These are phyloP conservation scores for Papilio elwesi DNA, from an alignment of 2,888 invertebrate species.

Conservation along the genomic window DNA sequence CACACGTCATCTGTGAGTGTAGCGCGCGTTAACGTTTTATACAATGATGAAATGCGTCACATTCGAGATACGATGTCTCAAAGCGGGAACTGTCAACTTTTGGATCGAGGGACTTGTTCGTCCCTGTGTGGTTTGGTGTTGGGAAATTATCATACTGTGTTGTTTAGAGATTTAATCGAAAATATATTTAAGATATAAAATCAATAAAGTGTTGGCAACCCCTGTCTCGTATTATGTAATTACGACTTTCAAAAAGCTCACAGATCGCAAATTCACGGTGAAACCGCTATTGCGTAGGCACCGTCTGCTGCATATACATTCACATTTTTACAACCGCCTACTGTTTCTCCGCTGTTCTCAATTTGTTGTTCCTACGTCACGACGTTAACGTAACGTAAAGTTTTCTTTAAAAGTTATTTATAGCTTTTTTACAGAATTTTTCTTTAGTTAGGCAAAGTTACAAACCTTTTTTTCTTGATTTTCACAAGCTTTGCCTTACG, in stretches of 20 bases:
- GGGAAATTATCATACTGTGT: too few relatives aligned
- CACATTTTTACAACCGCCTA: slow-evolving; percentile 9
- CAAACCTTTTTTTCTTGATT: neutral
- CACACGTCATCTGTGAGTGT: slow-evolving; percentile 42
- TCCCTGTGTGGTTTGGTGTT: too few relatives aligned
- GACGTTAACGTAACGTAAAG: neutral
- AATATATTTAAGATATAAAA: neutral
- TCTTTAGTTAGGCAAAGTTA: neutral
- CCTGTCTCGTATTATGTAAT: slow-evolving; percentile 2
- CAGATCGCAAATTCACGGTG: neutral
- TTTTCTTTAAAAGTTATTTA: neutral
- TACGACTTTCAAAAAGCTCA: slow-evolving; percentile 39
- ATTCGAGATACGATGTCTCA: neutral
- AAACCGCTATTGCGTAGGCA: slow-evolving; percentile 50
- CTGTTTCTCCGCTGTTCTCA: neutral
- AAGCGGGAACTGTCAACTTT: neutral
- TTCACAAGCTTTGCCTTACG: neutral
- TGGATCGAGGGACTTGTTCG: neutral
- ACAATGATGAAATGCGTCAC: slow-evolving; percentile 14
- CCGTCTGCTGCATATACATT: slow-evolving; percentile 51
- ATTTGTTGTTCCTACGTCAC: neutral
- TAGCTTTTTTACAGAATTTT: neutral
- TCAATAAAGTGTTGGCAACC: slow-evolving; percentile 4
- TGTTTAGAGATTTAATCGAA: too few relatives aligned
- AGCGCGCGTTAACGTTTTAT: neutral